Evolutionary conservation across 2,113 vertebrate species (phyloP), one percentile per base, ranked within the genome.

Genomic region (Dasypus novemcinctus): DNA sequence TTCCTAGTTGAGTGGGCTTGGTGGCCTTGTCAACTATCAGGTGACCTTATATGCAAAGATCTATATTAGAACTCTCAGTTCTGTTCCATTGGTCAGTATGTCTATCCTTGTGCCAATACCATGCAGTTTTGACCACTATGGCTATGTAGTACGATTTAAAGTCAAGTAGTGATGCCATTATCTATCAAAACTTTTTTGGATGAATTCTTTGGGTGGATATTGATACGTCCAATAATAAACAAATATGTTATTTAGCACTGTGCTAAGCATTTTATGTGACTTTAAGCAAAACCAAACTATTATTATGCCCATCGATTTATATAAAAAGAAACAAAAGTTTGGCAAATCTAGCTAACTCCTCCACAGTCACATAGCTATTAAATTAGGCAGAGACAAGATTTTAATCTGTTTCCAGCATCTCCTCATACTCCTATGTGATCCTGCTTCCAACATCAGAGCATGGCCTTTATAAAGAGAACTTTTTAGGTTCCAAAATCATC

Each of bases 391-490:
- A 94, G 23, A 49, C 29, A 66, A 46, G 25, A 63, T 93, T 88
- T 81, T 69, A 88, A 72, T 85, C n/a, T 96, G 81, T 25, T 76
- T 95, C 46, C 71, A 71, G 81, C 68, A 84, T 88, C 15, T 72
- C 41, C 10, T 84, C 21, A 6, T 74, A 64, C 25, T 81, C n/a
- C 33, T 52, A 36, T 1, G 27, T 0, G 1, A 57, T 2, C 89
- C 82, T 87, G 88, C 38, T n/a, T 87, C 15, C 23, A 92, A 20
- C 13, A 46, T 88, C 64, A 88, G 12, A 88, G 49, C 18, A 85
- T 33, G 54, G 11, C 63, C 84, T 95, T 84, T 76, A 91, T 68
- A 78, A 97, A 92, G 43, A 89, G 91, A 82, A 80, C 8, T 20
- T 90, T 71, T 76, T 61, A 49, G 31, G 7, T 92, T 90, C 20